Evolutionary conservation across 23 tunicate genomes (phyloP), one percentile per base, ranked within the genome.

Genomic region (Diplosoma virens): DNA sequence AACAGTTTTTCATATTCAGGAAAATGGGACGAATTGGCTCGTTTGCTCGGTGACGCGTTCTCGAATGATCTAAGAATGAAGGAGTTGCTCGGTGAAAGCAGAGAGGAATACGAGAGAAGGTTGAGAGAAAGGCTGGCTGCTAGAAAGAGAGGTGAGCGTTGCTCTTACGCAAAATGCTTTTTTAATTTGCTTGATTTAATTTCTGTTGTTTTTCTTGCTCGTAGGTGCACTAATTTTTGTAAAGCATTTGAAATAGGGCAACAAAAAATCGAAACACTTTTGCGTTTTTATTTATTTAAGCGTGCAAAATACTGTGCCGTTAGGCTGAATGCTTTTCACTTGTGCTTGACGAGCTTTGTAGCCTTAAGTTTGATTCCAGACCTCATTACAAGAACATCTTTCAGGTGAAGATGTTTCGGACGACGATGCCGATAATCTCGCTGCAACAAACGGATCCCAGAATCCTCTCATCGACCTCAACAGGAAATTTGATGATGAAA

Each of bases 41-140:
- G 72, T 58, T 72, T 89, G 45, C 76, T 89, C 26, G 96, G 96
- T 3, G 96, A 83, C 28, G 85, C 85, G 33, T 73, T 79, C 45
- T 78, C 70, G 0, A 79, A 89, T 65, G 96, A 89, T 33, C 67
- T 33, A 33, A 71, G 79, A 45, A 32, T 89, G 75, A 71, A 70
- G 37, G 76, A 47, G 1, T 32, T 89, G 85, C 56, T 89, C 50
- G 96, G 96, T 48, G 61, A 74, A 35, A 89, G 81, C 53, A 70
- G 96, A 53, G 86, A 89, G 33, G 78, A 78, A 59, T 83, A 79
- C 47, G 85, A 83, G 56, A 75, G 65, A 71, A 83, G 75, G 46
- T 34, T 89, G 52, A 61, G 61, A 47, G 88, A 83, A 36, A 71
- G 86, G 41, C 64, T 89, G 59, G 87, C 66, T 22, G 73, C 72